Evolutionary conservation across 2,888 invertebrate species (phyloP), one percentile per base, ranked within the genome.

Genomic region (Drosophila peninsularis): DNA sequence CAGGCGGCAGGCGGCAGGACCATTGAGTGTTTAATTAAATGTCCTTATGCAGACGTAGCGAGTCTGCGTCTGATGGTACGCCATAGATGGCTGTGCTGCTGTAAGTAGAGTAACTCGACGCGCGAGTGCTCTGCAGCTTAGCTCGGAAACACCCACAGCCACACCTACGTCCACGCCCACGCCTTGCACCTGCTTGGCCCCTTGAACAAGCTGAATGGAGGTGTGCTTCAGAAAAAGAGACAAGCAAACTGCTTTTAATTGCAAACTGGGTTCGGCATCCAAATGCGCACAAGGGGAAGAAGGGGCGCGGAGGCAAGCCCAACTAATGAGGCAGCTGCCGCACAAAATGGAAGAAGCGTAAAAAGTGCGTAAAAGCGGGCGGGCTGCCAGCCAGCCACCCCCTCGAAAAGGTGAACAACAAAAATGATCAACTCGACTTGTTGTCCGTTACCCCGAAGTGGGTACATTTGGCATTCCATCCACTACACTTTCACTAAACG

Each of bases 341-440:
- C 65, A 41, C 21, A 42, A 39, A 49, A 32, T 32, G 50, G 66
- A 57, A 50, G 47, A 53, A 27, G 53, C 66, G 57, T 77, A 77
- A 87, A 80, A 80, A 83, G 84, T 80, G 80, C 80, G 84, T 80
- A 77, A 83, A 75, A 72, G 21, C 39, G 14, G 54, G 39, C 73
- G 42, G 19, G 10, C 41, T 19, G 6, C 24, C 24, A 7, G 14
- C 10, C 21, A 2, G 19, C 13, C 3, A 3, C n/a, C 30, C 47
- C 32, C 27, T n/a, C 14, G 14, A n/a, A 34, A 32, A 36, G 37
- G 39, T 42, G 19, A 30, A 11, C 47, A 57, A 41, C 64, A 19
- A 47, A 67, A 57, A 62, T 41, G 39, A 55, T 72, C 42, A 69
- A 52, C 39, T 17, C 17, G 21, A 27, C 27, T 34, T 17, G 17